These are phyloP conservation scores for Prunella strophiata DNA, from an alignment of 2,797 vertebrate species.

Conservation along the genomic window DNA sequence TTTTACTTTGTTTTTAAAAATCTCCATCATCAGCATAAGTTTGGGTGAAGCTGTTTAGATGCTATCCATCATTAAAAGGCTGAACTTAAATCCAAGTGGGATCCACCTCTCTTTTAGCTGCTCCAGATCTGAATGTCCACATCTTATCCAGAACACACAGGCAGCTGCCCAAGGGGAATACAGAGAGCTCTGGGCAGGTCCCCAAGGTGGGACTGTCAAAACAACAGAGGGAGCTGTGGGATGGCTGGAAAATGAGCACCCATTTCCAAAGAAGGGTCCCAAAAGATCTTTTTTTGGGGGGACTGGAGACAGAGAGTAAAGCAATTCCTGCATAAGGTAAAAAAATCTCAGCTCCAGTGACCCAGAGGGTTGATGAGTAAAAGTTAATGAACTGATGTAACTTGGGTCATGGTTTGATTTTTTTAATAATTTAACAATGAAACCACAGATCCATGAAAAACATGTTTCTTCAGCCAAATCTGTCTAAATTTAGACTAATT, in stretches of 20 bases:
- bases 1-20: not conserved
- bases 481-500: not conserved
- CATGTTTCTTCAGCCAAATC: not conserved
- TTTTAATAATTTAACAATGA: not conserved
- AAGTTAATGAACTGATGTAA: not conserved
- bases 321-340: not conserved
- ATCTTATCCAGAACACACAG: not conserved
- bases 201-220: not conserved
- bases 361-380: not conserved
- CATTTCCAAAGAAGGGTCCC: not conserved
- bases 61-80: not conserved
- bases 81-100: not conserved
- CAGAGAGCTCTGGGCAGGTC: not conserved
- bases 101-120: not conserved
- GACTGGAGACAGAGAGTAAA: not conserved
- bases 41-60: not conserved
- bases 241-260: not conserved
- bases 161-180: not conserved
- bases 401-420: not conserved
- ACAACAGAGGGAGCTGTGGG: not conserved
- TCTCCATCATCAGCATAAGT: not conserved
- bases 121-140: not conserved
- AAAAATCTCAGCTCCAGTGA: not conserved
- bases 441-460: not conserved
- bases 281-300: too few species aligned